Conservation (phyloP, 2,113 vertebrate species). For the Micronycteris hirsuta region DNA sequence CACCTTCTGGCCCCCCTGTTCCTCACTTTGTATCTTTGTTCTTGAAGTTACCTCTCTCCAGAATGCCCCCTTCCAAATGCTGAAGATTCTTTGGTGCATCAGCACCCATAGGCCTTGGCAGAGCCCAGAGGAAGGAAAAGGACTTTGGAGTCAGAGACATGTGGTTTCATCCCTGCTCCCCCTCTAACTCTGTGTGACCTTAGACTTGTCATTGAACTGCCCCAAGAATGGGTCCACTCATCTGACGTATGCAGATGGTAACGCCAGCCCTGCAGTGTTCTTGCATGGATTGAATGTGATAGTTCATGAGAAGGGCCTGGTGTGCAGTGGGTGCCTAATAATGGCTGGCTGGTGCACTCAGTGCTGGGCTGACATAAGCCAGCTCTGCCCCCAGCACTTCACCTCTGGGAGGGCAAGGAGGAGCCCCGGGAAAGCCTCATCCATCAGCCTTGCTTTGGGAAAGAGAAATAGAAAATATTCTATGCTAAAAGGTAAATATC, state of each 20-base stretch:
- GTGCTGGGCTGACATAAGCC: not conserved
- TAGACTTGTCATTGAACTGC: not conserved
- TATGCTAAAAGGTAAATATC: conserved; percentile 66
- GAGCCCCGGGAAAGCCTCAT: not conserved
- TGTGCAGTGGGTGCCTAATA: not conserved
- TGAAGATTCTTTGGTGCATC: not conserved
- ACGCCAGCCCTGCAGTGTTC: not conserved
- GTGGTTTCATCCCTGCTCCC: not conserved
- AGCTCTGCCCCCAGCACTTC: not conserved
- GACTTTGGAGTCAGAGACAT: not conserved
- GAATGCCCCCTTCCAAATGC: not conserved
- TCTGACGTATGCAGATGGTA: accelerated
- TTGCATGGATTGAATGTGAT: not conserved
- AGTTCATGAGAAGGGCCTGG: not conserved
- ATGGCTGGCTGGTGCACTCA: not conserved
- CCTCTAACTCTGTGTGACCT: not conserved
- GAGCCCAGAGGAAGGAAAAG: not conserved
- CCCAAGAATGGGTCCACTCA: too few relatives aligned
- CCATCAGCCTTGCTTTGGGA: not conserved
- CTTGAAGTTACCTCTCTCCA: not conserved
- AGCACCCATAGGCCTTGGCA: not conserved
- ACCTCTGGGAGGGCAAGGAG: not conserved
- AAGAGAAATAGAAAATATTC: conserved; percentile 43
- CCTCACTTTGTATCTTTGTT: not conserved
- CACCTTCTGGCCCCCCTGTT: not conserved